Base-by-base conservation (phyloP, 2,113 vertebrate species). In the Falcunculus frontatus region DNA sequence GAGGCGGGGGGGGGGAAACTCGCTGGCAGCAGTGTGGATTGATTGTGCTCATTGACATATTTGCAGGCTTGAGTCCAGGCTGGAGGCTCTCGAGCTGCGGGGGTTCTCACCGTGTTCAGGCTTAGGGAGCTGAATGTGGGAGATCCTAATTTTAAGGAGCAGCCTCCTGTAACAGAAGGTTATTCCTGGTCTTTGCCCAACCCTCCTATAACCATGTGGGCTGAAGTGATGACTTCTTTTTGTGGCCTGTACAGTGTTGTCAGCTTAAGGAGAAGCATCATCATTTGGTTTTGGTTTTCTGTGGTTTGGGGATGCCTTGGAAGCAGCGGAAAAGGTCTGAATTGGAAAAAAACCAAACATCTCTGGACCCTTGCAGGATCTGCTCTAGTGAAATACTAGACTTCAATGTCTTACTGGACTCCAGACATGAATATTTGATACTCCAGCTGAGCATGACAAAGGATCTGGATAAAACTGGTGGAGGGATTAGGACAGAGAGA, bases 401-500 rank as follows among this genome's bases (percentile, higher is more conserved):
- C 83, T 77, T 76, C 41, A 60, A n/a, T 64, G 29, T 65, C 35
- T 46, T 87, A 68, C 16, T 3, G 7, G 46, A 33, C 16, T 79
- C 53, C 0, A 1, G 62, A 52, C 37, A 59, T 94, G 76, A 88
- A 93, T 95, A 95, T 93, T 87, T 95, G 46, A 87, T 87, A 73
- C 9, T 84, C 57, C 67, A 92, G 26, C 67, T 84, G 84, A 94
- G 21, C 46, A 21, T 95, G 89, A 89, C 78, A 89, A 84, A 95
- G 49, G 78, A 49, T 62, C 53, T 85, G 46, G 30, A 67, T 91
- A 69, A 95, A 94, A 68, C 29, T 87, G 70, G 57, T 4, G 1
- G 65, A 32, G 23, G 20, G 13, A 53, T 89, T 85, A 62, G 42
- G 62, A 57, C 41, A 72, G 27, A 44, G 27, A 44, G 30, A 69